Evolutionary conservation across 2,888 invertebrate species (phyloP).

Genomic region (Lordiphosa andalusiaca): DNA sequence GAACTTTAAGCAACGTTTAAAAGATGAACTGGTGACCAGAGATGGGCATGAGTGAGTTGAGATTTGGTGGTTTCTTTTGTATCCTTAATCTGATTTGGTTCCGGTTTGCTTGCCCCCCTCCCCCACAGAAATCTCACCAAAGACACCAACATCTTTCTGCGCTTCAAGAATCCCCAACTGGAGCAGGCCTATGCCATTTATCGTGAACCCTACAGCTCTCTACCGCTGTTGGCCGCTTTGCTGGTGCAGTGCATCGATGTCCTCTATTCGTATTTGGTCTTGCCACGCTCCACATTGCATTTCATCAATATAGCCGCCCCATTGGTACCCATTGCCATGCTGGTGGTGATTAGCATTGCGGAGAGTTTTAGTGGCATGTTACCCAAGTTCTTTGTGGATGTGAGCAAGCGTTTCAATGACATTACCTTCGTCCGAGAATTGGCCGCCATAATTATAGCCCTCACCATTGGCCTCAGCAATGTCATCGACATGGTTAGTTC

Average conservation of each 20-base stretch:
- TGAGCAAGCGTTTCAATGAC: conserved; percentile 83
- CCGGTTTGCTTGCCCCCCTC: background rate
- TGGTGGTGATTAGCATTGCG: conserved; percentile 79
- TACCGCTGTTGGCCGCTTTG: conserved; percentile 85
- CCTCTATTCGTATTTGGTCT: conserved; percentile 82
- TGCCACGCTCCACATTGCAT: conserved; percentile 81
- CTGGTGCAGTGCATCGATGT: conserved; percentile 83
- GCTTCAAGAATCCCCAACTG: conserved; percentile 85
- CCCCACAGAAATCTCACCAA: conserved; percentile 82
- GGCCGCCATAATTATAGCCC: conserved; percentile 82
- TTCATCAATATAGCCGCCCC: conserved; percentile 77
- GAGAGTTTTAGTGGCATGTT: conserved; percentile 80
- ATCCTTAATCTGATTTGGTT: background rate
- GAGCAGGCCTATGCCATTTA: conserved; percentile 86
- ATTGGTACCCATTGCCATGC: conserved; percentile 75
- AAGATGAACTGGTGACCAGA: conserved; percentile 91
- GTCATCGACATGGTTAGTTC: conserved; percentile 83
- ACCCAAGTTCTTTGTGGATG: conserved; percentile 81
- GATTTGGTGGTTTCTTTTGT: background rate
- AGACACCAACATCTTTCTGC: conserved; percentile 84
- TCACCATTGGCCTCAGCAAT: conserved; percentile 83
- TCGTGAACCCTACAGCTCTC: conserved; percentile 85
- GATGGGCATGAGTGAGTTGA: conserved; percentile 88
- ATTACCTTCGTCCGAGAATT: conserved; percentile 82
- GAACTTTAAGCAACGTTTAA: conserved; percentile 89